Evolutionary conservation across 2,888 invertebrate species (phyloP).

Genomic region (Sceliomorpha sp.): DNA sequence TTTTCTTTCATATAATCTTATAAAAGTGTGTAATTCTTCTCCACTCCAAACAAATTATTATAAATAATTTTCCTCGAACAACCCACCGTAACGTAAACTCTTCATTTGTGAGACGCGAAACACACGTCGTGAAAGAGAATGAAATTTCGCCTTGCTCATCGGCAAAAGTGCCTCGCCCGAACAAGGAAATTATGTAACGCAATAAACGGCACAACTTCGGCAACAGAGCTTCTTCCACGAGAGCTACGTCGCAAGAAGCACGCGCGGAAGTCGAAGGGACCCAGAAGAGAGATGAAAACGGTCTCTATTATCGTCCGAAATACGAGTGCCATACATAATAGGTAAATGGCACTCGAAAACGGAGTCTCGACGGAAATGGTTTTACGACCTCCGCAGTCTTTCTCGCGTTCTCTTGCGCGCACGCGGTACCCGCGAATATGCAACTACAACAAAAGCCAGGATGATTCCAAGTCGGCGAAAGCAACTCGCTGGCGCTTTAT

Average conservation of each 20-base stretch:
- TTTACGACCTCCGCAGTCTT: constrained; percentile 47
- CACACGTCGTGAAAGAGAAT: constrained; percentile 31
- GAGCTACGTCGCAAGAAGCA: constrained; percentile 10
- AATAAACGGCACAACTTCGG: constrained; percentile 39
- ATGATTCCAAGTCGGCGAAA: constrained; percentile 34
- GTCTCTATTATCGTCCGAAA: constrained; percentile 19
- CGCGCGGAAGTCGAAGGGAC: constrained; percentile 25
- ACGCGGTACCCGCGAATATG: constrained; percentile 27
- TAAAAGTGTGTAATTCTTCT: no score
- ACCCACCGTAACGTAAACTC: no score
- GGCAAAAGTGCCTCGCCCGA: constrained; percentile 23
- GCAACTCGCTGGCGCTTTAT: constrained; percentile 26
- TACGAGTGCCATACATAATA: constrained; percentile 30
- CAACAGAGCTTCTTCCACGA: constrained; percentile 17
- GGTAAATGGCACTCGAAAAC: constrained; percentile 42
- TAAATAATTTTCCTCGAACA: no score
- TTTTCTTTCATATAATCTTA: no score
- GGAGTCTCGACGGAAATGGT: constrained; percentile 47
- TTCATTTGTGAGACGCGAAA: no score
- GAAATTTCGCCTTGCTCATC: constrained; percentile 35
- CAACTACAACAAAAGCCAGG: constrained; percentile 25
- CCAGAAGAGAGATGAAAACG: constrained; percentile 12
- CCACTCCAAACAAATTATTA: no score
- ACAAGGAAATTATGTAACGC: constrained; percentile 52
- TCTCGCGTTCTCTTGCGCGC: constrained; percentile 29